phyloP scores from a whole-genome alignment of 2,797 vertebrate genomes.

The Harpagifer antarcticus region DNA sequence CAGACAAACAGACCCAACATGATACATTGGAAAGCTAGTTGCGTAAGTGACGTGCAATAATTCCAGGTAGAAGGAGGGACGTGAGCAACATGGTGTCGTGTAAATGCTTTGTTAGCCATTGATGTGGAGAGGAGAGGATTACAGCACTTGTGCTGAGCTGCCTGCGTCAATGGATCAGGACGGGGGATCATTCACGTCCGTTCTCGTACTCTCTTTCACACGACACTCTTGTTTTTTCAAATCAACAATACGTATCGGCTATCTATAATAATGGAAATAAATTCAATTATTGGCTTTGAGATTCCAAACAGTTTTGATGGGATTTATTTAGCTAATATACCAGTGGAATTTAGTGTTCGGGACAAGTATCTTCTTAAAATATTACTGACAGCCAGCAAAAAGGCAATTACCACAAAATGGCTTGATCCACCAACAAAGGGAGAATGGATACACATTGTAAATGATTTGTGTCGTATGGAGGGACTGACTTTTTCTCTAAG shows the following conservation, averaged over 20 bases:
- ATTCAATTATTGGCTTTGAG: too few relatives aligned
- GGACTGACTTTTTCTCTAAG: too few relatives aligned
- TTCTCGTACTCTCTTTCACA: slow-evolving; percentile 49
- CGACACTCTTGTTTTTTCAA: slow-evolving; percentile 14
- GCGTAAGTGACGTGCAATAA: slow-evolving; percentile 58
- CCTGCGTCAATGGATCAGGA: slow-evolving; percentile 83
- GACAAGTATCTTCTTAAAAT: too few relatives aligned
- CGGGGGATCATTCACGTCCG: slow-evolving; percentile 67
- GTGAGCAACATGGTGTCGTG: slow-evolving; percentile 59
- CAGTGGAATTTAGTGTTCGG: too few relatives aligned
- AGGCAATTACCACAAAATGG: too few relatives aligned
- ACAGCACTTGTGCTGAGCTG: slow-evolving; percentile 76
- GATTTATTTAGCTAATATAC: too few relatives aligned
- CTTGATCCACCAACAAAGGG: too few relatives aligned
- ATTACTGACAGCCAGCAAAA: too few relatives aligned
- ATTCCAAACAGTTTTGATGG: too few relatives aligned
- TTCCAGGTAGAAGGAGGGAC: slow-evolving; percentile 66
- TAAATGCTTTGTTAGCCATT: slow-evolving; percentile 70
- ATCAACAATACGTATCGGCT: slow-evolving; percentile 38
- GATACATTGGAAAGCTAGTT: slow-evolving; percentile 62
- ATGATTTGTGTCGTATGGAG: too few relatives aligned
- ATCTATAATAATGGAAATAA: too few relatives aligned
- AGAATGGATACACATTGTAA: too few relatives aligned
- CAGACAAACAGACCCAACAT: slow-evolving; percentile 44
- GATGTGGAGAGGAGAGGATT: slow-evolving; percentile 74